Base-by-base conservation (phyloP, 2,113 vertebrate species). In the Phoxinus phoxinus region DNA sequence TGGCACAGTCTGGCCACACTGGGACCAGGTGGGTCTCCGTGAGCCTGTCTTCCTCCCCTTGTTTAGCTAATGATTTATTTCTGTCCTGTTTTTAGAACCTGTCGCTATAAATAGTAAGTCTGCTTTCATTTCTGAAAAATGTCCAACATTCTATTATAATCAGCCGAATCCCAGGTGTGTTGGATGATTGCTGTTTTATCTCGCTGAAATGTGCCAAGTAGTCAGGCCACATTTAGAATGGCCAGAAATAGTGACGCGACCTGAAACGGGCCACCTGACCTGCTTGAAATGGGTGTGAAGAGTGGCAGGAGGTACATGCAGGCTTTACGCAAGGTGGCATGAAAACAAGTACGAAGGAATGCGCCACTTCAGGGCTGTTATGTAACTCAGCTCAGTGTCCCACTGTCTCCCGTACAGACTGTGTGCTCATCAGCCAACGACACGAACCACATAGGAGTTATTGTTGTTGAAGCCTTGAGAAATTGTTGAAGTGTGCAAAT, bases 331-430 rank as follows among this genome's bases (percentile, higher is more conserved):
- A 48, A 88, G 83, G 80, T 83, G 48, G 71, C 30, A 51, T 83
- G 48, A 46, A 83, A 63, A 75, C 71, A 69, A 67, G 25, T 15
- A 61, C 8, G 27, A 46, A 85, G 65, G 83, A 86, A 86, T 84
- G 84, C 23, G 77, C 86, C 72, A 88, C 88, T 85, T 87, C 87
- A 56, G 90, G 30, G 82, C 76, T 21, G 84, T 93, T 93, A 92
- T 88, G 84, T 88, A 92, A 92, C 72, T 63, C 63, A 69, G 87
- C 82, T 71, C 41, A 30, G 84, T 35, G 85, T 88, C 91, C 90
- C 61, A 41, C 88, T 86, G 87, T 76, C 73, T 65, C 58, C 51
- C 89, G 72, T 51, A 67, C 71, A 41, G 79, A 48, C 83, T 81
- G n/a, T 30, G 82, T 85, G 77, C 87, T 74, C 72, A 85, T 71